phyloP scores from a whole-genome alignment of 1,140 invertebrate genomes.

The Papilio dardanus region DNA sequence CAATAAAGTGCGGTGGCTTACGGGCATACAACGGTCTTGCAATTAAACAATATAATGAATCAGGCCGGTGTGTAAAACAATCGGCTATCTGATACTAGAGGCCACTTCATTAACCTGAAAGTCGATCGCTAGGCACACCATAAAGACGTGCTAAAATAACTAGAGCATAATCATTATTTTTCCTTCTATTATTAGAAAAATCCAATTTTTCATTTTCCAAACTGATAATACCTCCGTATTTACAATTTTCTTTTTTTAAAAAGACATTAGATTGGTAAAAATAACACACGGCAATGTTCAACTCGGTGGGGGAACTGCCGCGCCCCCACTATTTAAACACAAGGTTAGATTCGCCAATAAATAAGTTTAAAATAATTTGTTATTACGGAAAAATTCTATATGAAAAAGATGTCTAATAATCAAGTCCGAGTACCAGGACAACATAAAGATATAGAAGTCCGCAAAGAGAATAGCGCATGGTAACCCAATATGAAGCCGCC shows the following conservation, averaged over 20 bases:
- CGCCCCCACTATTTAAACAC: too few relatives aligned
- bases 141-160: background rate
- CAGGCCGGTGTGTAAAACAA: conserved; percentile 28
- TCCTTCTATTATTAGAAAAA: too few relatives aligned
- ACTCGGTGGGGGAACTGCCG: too few relatives aligned
- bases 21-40: background rate
- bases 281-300: too few relatives aligned
- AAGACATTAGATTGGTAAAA: too few relatives aligned
- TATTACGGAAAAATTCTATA: too few relatives aligned
- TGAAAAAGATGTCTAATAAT: background rate
- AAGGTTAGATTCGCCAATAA: too few relatives aligned
- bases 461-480: background rate
- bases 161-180: background rate
- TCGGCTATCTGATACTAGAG: conserved; percentile 37
- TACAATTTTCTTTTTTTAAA: too few relatives aligned
- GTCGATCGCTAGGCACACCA: conserved; percentile 23
- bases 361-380: too few relatives aligned
- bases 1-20: background rate
- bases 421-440: background rate
- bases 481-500: background rate
- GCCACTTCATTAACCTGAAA: conserved; percentile 39
- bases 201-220: too few relatives aligned
- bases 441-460: background rate
- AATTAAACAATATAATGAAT: conserved; percentile 38
- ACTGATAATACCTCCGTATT: too few relatives aligned